Evolutionary conservation across 2,797 vertebrate species (phyloP), one percentile per base, ranked within the genome.

Genomic region (Gadopsis bispinosus): DNA sequence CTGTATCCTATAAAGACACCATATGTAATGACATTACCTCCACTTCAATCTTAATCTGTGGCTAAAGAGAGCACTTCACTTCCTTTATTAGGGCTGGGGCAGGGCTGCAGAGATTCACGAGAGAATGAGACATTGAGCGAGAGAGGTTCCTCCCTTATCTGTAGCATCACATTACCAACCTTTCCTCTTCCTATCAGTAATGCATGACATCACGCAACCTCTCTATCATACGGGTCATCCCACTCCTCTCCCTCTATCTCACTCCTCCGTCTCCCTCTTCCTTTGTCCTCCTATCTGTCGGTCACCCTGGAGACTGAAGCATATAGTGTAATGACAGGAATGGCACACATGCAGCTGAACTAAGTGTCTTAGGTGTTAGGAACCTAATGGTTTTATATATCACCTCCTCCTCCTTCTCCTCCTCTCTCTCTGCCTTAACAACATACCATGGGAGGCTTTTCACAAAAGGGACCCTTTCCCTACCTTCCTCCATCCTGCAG

Each of bases 311-410:
- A 31, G 79, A 87, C 78, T 58, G 33, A 61, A 87, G 83, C 79
- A 41, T 72, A 85, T 54, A 76, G 65, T 69, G 58, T 87, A 88
- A 90, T 88, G 85, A 81, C 58, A 51, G 54, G 71, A 82, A 86
- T 85, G 83, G 56, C 83, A 81, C 73, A 88, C 72, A 79, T 87
- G 84, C 79, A 83, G 83, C 89, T 86, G 83, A 86, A 87, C 74
- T 60, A 85, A 90, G 78, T 85, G 77, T 91, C 88, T 89, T 73
- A 75, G 83, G 74, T 83, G 82, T 85, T 80, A 79, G 59, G 35
- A 29, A 71, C 68, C 51, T 90, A 91, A 92, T 91, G 74, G 86
- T 66, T 89, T 82, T 81, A 89, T 89, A 83, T n/a, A 84, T 90
- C 86, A 90, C 79, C 63, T 68, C 74, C 33, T 81, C 78, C 47